Conservation (phyloP, 2,113 vertebrate species). For the Micronycteris hirsuta region DNA sequence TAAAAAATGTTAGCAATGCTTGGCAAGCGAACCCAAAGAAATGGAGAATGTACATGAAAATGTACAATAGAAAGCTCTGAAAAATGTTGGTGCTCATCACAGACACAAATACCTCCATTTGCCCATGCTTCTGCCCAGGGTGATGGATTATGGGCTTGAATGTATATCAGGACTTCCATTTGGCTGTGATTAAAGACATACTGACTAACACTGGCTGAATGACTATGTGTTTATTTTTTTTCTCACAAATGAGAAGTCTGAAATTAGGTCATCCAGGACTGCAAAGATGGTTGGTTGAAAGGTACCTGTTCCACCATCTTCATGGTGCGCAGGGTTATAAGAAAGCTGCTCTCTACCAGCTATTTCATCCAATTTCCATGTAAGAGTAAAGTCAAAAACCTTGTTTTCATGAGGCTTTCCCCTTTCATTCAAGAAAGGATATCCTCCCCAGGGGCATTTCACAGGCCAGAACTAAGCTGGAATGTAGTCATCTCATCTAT, state of each 20-base stretch:
- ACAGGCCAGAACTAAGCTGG: neutral
- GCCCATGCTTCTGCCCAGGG: neutral
- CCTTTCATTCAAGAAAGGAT: neutral
- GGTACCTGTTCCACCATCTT: neutral
- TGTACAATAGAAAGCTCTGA: neutral
- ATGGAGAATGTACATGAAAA: neutral
- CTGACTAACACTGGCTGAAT: neutral
- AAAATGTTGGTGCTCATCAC: neutral
- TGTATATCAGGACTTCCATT: neutral
- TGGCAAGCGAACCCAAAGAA: conserved; percentile 1
- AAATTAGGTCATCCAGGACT: neutral
- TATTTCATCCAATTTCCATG: conserved; percentile 3
- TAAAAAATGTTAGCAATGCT: neutral
- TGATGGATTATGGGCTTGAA: neutral
- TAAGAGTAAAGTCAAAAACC: conserved; percentile 1
- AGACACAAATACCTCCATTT: neutral
- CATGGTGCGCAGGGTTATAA: neutral
- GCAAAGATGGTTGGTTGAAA: neutral
- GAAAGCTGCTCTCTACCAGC: neutral
- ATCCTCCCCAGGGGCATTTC: neutral
- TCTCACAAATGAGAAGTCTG: neutral
- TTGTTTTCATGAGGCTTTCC: neutral
- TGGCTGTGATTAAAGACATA: conserved; percentile 20
- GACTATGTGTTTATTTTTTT: neutral
- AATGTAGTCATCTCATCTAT: neutral